Evolutionary conservation across 2,888 invertebrate genomes (phyloP).

Genomic region (Rapana venosa): DNA sequence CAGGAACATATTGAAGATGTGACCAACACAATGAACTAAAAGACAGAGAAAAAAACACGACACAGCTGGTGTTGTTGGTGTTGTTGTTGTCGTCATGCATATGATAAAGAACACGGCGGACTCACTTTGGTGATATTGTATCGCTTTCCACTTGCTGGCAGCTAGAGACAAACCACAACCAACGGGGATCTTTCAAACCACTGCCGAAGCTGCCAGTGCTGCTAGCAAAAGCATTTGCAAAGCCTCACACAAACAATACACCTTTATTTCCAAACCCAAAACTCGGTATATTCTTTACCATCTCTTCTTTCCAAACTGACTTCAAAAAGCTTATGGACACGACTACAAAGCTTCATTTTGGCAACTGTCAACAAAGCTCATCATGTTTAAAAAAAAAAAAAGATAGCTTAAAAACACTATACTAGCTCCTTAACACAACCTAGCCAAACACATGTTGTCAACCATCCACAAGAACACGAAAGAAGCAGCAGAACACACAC

Average conservation of each 20-base stretch:
- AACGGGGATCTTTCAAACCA: neutral
- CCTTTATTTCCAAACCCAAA: too few relatives aligned
- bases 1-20: neutral
- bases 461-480: neutral
- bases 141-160: neutral
- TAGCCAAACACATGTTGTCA: neutral
- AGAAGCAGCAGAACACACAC: too few relatives aligned
- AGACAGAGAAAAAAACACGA: neutral
- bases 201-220: neutral
- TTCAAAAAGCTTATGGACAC: too few relatives aligned
- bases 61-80: neutral
- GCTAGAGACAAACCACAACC: slow-evolving; percentile 26
- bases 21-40: neutral
- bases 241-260: too few relatives aligned
- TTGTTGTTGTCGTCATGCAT: neutral
- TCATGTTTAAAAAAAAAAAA: too few relatives aligned
- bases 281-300: too few relatives aligned
- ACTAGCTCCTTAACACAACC: too few relatives aligned
- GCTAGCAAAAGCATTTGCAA: neutral
- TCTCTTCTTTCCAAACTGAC: too few relatives aligned
- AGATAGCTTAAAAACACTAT: too few relatives aligned
- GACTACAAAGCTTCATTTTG: too few relatives aligned
- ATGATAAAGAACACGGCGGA: neutral
- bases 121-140: slow-evolving; percentile 28
- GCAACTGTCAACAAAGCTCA: too few relatives aligned